Evolutionary conservation across 2,113 vertebrate species (phyloP).

Genomic region (Loxodonta africana): DNA sequence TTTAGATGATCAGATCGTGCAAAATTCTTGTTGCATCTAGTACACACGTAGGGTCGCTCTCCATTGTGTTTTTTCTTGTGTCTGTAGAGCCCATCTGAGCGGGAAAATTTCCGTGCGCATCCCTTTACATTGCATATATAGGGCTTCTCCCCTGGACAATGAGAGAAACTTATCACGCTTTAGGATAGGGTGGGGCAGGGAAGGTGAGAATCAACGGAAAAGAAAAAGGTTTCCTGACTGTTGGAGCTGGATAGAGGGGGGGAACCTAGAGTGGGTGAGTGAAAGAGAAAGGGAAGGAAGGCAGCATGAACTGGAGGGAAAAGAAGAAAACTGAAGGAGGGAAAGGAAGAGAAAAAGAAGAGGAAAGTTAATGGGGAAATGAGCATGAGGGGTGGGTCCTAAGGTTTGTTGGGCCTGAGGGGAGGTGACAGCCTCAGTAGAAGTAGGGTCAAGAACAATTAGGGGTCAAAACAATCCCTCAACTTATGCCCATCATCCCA

Average conservation of each 20-base stretch:
- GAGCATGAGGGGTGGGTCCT: neutral
- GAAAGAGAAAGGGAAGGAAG: neutral
- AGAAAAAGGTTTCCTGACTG: neutral
- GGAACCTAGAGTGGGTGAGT: neutral
- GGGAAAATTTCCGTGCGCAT: neutral
- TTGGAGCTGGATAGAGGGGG: neutral
- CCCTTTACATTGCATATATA: neutral
- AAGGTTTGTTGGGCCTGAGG: neutral
- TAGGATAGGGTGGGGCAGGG: too few relatives aligned
- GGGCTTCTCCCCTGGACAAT: conserved; percentile 77
- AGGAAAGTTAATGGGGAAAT: neutral
- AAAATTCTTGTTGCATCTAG: neutral
- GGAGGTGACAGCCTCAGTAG: neutral
- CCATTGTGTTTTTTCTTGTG: conserved; percentile 60
- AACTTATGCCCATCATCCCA: neutral
- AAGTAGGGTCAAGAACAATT: neutral
- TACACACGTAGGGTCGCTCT: neutral
- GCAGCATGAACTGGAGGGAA: neutral
- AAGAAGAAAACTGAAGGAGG: neutral
- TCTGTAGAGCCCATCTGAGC: neutral
- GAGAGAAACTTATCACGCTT: neutral
- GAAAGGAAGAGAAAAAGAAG: neutral
- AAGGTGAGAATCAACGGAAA: neutral
- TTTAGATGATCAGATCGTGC: conserved; percentile 58
- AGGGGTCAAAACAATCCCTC: neutral